phyloP scores from a whole-genome alignment of 2,888 invertebrate genomes.

The Drosophila yooni region DNA sequence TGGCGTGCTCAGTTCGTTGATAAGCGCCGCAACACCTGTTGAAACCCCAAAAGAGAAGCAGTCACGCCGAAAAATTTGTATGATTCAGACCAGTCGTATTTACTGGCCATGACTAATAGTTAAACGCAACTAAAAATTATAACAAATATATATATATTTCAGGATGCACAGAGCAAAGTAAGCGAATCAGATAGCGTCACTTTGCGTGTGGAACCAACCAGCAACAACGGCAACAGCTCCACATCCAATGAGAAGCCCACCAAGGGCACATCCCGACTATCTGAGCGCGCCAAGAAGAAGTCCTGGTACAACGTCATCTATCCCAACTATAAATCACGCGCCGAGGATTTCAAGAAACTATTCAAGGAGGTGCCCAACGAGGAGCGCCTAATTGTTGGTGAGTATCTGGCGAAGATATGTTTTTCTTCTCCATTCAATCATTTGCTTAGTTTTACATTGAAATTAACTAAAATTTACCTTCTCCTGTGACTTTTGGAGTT shows the following conservation, averaged over 20 bases:
- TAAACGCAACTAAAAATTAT: background rate
- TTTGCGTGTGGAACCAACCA: constrained; percentile 55
- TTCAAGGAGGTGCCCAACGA: constrained; percentile 96
- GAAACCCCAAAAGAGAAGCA: background rate
- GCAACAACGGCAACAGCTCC: constrained; percentile 43
- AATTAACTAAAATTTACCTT: background rate
- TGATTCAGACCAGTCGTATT: constrained; percentile 37
- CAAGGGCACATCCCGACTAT: constrained; percentile 82
- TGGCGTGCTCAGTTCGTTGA: constrained; percentile 10
- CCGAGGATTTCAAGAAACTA: constrained; percentile 95
- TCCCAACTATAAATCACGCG: constrained; percentile 97
- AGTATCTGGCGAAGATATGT: constrained; percentile 78
- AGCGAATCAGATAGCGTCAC: constrained; percentile 62
- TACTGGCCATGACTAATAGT: constrained; percentile 18
- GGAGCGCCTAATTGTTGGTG: constrained; percentile 96
- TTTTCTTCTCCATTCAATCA: background rate
- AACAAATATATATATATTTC: constrained; percentile 7
- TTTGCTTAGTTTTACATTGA: too few relatives aligned
- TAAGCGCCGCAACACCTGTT: constrained; percentile 43
- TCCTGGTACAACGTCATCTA: constrained; percentile 94
- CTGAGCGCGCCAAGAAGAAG: constrained; percentile 90
- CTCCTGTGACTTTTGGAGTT: background rate
- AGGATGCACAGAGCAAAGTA: constrained; percentile 66
- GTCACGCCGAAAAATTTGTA: constrained; percentile 9
- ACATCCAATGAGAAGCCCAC: constrained; percentile 72